Evolutionary conservation across 2,113 vertebrate species (phyloP), one percentile per base, ranked within the genome.

Genomic region (Toxotes jaculatrix): DNA sequence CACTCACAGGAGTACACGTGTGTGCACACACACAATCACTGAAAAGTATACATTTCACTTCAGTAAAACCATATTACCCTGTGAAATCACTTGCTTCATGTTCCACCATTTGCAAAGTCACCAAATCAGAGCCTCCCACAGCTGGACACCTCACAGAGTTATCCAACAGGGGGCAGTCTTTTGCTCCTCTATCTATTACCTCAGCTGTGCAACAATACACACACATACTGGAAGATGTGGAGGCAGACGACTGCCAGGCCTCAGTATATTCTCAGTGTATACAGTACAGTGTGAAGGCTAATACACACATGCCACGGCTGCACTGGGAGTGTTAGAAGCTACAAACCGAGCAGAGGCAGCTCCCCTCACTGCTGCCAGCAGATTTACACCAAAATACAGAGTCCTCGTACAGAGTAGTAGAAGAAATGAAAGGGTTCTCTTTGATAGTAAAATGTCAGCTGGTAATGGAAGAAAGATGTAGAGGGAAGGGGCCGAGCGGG

Each of bases 161-260:
- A 4, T 62, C 90, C 94, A 93, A 94, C 87, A 95, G 94, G 90
- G 94, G 94, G 89, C 93, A 89, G 85, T 82, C 77, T 92, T 78
- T 84, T 80, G 82, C 81, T 92, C 93, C 56, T 62, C 61, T 87
- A 71, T 55, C 63, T 74, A 31, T 59, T 61, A 63, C 51, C 66
- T 63, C 75, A 70, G 34, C 60, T 71, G 31, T 3, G 42, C 53
- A 77, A 27, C 27, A 27, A 27, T 60, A 77, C 16, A 72, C 55
- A 71, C 73, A 77, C 38, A 23, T 10, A 49, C 60, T 32, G 27
- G 23, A 7, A 38, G 45, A 74, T 21, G 16, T 7, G 19, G 23
- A 62, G 23, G 40, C 7, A 17, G n/a, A 27, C 11, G 1, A 53
- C 23, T 53, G 84, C 17, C 34, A 45, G 57, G 61, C 68, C 40